Conservation (phyloP, 2,888 invertebrate species). For the Lycaena phlaeas region DNA sequence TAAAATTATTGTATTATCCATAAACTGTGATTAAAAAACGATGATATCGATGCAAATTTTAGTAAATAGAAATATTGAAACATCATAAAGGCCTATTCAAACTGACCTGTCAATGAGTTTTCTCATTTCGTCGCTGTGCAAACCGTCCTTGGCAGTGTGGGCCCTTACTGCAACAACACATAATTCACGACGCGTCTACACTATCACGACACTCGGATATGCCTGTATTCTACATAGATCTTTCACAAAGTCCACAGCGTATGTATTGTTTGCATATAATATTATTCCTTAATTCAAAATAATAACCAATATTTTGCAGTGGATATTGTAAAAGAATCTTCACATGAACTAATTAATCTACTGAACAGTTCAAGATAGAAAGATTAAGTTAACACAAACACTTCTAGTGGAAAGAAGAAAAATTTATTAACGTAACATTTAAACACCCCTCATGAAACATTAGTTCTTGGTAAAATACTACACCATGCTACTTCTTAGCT, state of each 20-base stretch:
- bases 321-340: slow-evolving; percentile 37
- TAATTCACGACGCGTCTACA: slow-evolving; percentile 67
- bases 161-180: slow-evolving; percentile 77
- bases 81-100: slow-evolving; percentile 22
- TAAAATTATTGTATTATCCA: too few species aligned
- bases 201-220: slow-evolving; percentile 50
- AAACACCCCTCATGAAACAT: slow-evolving; percentile 21
- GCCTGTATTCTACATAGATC: slow-evolving; percentile 43
- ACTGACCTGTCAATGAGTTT: slow-evolving; percentile 98
- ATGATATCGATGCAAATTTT: background rate
- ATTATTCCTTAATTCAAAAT: background rate
- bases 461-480: slow-evolving; percentile 12
- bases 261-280: too few species aligned
- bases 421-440: slow-evolving; percentile 30
- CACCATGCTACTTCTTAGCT: slow-evolving; percentile 3
- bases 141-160: slow-evolving; percentile 88
- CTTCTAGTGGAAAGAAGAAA: slow-evolving; percentile 41
- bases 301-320: slow-evolving; percentile 13
- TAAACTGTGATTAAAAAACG: background rate
- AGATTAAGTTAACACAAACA: slow-evolving; percentile 60
- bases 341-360: slow-evolving; percentile 60
- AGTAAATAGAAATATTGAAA: background rate
- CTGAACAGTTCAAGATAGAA: slow-evolving; percentile 47
- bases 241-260: slow-evolving; percentile 36
- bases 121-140: slow-evolving; percentile 96